Base-by-base conservation (phyloP, 2,888 invertebrate genomes). In the Callosobruchus maculatus region DNA sequence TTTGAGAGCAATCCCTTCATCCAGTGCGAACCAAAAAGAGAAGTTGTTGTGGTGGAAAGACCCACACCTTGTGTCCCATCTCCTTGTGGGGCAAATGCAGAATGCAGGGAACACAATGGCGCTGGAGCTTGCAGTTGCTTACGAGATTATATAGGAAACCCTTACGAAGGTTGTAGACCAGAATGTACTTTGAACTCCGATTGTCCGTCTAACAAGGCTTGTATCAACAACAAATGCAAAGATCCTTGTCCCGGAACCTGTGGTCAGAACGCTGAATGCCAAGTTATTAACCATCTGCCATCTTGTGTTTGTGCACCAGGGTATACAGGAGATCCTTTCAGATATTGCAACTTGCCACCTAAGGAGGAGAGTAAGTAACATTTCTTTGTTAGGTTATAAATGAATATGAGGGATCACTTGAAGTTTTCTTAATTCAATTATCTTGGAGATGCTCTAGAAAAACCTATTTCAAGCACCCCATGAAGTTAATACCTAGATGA, bases 281-380 rank as follows among this genome's bases (percentile, higher is more conserved):
- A 92, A 87, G 93, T 93, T 49, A 90, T 94, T 21, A 92, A 93
- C 80, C 95, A 95, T 82, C 88, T 92, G 78, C 94, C 95, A 9
- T 91, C 92, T 78, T 96, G 96, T 84, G 89, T 89, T 70, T 95
- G 95, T 81, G 86, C 88, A 21, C 79, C 87, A 67, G 91, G 91
- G 78, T 92, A 91, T 84, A 89, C 91, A 13, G 95, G 95, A 30
- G 92, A 95, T 88, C 94, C 96, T 30, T 95, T 94, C 87, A 88
- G 88, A 78, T 90, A 89, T 79, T 93, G 93, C 84, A 87, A 88
- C 79, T 69, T 82, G 22, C 73, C 87, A 80, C 76, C 77, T 81
- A 82, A 86, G 73, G 78, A 81, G 78, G 78, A 82, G 78, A 76
- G 80, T 80, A 80, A 82, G 79, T 22, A 67, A 67, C 18, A 20